These are phyloP conservation scores for Dicyrtomina minuta DNA, from an alignment of 2,888 invertebrate genomes.

Conservation along the genomic window DNA sequence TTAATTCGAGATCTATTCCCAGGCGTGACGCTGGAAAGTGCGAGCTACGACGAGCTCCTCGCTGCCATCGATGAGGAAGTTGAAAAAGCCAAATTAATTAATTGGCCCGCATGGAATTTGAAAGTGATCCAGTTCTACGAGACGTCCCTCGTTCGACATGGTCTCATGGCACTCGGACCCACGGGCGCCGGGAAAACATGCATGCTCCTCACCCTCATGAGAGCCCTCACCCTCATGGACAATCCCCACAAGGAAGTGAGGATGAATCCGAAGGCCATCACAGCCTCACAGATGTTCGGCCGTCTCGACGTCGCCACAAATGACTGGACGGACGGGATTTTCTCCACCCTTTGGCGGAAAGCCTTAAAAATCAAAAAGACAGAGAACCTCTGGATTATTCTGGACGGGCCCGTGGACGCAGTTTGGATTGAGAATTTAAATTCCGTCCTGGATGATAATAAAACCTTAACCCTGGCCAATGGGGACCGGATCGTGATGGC, in stretches of 20 bases:
- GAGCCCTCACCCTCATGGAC: conserved; percentile 81
- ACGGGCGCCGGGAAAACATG: conserved; percentile 93
- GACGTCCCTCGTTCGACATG: conserved; percentile 91
- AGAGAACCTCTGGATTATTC: conserved; percentile 23
- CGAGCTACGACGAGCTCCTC: conserved; percentile 83
- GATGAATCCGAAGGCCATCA: conserved; percentile 98
- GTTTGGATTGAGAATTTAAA: conserved; percentile 99
- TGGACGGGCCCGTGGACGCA: conserved; percentile 65
- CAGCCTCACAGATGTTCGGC: conserved; percentile 97
- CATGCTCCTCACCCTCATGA: conserved; percentile 88
- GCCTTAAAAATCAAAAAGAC: conserved; percentile 83
- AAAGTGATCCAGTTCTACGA: conserved; percentile 95
- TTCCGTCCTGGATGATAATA: conserved; percentile 94
- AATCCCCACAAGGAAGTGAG: conserved; percentile 71
- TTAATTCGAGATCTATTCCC: conserved; percentile 94
- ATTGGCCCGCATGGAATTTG: conserved; percentile 92
- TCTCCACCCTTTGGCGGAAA: conserved; percentile 93
- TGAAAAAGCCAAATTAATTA: conserved; percentile 75
- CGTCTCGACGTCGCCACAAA: conserved; percentile 94
- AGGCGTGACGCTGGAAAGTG: conserved; percentile 89
- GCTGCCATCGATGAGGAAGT: conserved; percentile 82
- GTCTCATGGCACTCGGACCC: conserved; percentile 94
- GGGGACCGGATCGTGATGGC: conserved; percentile 94
- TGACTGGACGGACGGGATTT: conserved; percentile 98
- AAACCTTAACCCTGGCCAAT: conserved; percentile 90